Evolutionary conservation across 1,140 invertebrate genomes (phyloP).

Genomic region (Heliconius himera): DNA sequence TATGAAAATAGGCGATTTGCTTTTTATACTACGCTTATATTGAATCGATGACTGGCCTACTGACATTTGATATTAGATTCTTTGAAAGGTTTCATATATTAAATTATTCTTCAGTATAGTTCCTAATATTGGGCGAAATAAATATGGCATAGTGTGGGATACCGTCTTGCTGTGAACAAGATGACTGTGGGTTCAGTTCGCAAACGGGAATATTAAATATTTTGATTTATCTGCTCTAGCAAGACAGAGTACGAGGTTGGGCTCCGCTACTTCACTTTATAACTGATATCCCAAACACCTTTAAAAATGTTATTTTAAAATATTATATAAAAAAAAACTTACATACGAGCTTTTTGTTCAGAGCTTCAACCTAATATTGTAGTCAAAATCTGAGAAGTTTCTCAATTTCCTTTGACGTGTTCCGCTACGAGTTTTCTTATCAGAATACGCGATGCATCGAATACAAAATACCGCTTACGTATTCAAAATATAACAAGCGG

Average conservation of each 20-base stretch:
- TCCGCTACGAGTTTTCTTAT: not conserved
- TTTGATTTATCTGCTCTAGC: too few species aligned
- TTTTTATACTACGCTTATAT: not conserved
- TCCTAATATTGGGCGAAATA: not conserved
- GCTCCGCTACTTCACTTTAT: too few species aligned
- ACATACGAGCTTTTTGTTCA: not conserved
- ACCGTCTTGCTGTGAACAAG: too few species aligned
- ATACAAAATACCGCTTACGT: slow-evolving; percentile 1
- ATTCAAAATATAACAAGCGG: slow-evolving; percentile 12
- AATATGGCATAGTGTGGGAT: too few species aligned
- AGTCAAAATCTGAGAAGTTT: slow-evolving; percentile 2
- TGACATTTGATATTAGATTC: not conserved
- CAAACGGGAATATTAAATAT: too few species aligned
- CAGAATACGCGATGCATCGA: slow-evolving; percentile 8
- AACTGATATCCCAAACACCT: too few species aligned
- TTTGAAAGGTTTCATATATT: not conserved
- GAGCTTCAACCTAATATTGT: not conserved
- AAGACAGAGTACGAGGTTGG: too few species aligned
- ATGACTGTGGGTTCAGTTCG: too few species aligned
- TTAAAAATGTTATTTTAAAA: too few species aligned
- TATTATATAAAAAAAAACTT: too few species aligned
- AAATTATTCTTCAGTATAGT: not conserved
- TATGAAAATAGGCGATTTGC: not conserved
- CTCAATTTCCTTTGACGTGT: slow-evolving; percentile 6
- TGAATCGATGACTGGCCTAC: not conserved